Conservation (phyloP, 2,113 vertebrate genomes). For the Antigone vipio region DNA sequence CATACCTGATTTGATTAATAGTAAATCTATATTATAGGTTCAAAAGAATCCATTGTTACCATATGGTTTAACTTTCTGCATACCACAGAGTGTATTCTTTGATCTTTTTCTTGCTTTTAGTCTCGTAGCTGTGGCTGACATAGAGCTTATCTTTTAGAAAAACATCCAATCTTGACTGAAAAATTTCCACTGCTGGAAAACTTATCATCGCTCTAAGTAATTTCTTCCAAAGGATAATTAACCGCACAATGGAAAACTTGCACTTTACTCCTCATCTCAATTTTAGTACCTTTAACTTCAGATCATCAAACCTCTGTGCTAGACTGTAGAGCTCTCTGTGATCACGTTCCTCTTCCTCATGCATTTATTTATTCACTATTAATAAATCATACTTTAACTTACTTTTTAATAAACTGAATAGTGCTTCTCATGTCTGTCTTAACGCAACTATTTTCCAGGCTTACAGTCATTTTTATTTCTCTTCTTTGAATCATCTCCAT, state of each 20-base stretch:
- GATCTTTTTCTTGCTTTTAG: background rate
- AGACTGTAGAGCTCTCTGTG: background rate
- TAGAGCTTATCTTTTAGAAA: background rate
- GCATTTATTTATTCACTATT: background rate
- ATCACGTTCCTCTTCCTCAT: background rate
- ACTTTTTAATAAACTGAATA: background rate
- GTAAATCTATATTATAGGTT: background rate
- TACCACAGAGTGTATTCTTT: background rate
- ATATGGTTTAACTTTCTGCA: background rate
- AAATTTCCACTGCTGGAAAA: background rate
- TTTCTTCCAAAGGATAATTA: constrained; percentile 12
- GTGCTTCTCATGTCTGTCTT: background rate
- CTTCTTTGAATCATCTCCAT: background rate
- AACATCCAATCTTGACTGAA: background rate
- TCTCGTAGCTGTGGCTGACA: background rate
- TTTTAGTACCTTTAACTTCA: background rate
- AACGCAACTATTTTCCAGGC: background rate
- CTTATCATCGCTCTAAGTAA: background rate
- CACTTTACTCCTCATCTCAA: background rate
- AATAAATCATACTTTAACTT: background rate
- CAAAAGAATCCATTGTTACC: background rate
- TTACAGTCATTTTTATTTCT: background rate
- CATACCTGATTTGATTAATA: background rate
- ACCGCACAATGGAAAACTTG: background rate
- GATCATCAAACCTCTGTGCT: background rate